phyloP scores from a whole-genome alignment of 2,113 vertebrate species.

The Copsychus sechellarum region DNA sequence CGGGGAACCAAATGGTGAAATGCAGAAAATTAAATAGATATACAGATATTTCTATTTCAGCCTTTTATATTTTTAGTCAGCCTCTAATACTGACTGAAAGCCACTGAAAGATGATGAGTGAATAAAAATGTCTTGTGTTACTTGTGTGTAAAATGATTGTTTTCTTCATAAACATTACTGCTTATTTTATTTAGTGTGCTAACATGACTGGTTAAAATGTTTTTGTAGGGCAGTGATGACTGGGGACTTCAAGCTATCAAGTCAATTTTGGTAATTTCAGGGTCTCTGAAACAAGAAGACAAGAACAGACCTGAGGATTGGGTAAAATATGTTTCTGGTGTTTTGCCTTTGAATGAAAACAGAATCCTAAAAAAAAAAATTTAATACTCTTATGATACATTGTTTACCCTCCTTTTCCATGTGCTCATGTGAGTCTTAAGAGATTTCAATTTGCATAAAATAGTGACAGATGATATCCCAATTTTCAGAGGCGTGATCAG shows the following conservation, averaged over 20 bases:
- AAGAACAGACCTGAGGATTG: constrained; percentile 79
- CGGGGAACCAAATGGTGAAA: background rate
- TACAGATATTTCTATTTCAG: background rate
- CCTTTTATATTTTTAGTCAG: background rate
- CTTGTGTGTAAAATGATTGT: background rate
- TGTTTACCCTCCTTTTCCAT: constrained; percentile 50
- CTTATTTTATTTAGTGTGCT: background rate
- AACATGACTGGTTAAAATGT: background rate
- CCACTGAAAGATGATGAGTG: background rate
- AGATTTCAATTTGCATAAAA: constrained; percentile 87
- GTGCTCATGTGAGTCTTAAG: constrained; percentile 82
- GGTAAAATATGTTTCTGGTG: constrained; percentile 51
- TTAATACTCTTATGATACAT: background rate
- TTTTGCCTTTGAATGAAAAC: background rate
- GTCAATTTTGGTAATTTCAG: constrained; percentile 81
- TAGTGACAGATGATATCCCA: constrained; percentile 83
- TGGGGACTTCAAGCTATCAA: constrained; percentile 81
- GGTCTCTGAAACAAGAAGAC: constrained; percentile 75
- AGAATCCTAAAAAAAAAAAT: background rate
- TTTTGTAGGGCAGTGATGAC: constrained; percentile 80
- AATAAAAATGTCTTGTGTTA: background rate
- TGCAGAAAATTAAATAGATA: background rate
- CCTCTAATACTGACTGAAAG: background rate
- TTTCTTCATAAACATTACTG: background rate
- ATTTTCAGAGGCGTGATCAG: constrained; percentile 81